Base-by-base conservation (phyloP, 2,113 vertebrate species). In the Clarias magur region DNA sequence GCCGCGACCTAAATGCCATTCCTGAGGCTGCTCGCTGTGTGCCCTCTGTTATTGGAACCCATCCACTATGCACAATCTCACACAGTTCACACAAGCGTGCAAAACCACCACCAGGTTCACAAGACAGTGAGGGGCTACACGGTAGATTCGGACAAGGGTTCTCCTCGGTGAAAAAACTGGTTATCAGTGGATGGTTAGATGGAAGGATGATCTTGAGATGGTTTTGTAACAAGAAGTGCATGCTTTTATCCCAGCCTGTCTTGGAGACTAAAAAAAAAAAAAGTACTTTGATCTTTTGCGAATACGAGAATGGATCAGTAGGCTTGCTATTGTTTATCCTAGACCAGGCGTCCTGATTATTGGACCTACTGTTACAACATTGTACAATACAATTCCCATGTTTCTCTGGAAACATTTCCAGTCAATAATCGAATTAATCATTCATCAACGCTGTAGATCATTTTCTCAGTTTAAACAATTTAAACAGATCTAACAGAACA, bases 1-100 rank as follows among this genome's bases (percentile, higher is more conserved):
- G 88, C 89, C 83, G 83, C 82, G 87, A 89, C 90, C 89, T 90
- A 85, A 87, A 88, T 87, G 90, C 82, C 88, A 83, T 82, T 80
- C 84, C 87, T 63, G 56, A 63, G 82, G 88, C 87, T 84, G 83
- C 59, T 84, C 83, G 87, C 83, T 80, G 79, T 84, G 84, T 88
- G 75, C 82, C 84, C 88, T 87, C 75, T 85, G 79, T 76, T 78
- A 57, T 57, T 89, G 88, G 90, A 90, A 68, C 17, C 11, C 86
- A 38, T 87, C 89, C 89, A 88, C 68, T 53, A 48, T 80, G 81
- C 82, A 75, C 79, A 70, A 87, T 82, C 88, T 82, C 60, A 30
- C 75, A 82, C 81, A 59, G 70, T 80, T 82, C 83, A 85, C 82
- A 87, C 79, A 78, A 76, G 56, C 11, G 16, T 83, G 80, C 21